A percentile compares a stretch with the other conserved stretches of the same genome.
phyloP scores from a whole-genome alignment of 2,888 invertebrate species.

The Drosophila mayaguana region DNA sequence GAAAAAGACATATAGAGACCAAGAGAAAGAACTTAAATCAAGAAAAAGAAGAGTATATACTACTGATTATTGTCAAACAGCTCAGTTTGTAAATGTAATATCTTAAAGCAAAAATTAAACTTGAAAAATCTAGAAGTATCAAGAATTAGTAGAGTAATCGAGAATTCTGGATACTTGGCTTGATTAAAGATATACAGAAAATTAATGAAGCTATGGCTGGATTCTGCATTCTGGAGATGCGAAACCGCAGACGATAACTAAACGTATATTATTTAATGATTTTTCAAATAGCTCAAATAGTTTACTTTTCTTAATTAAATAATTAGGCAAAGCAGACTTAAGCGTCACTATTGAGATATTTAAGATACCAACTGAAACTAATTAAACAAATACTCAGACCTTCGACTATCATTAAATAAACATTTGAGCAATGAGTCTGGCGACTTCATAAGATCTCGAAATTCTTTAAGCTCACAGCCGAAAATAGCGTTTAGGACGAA shows the following conservation, averaged over 20 bases:
- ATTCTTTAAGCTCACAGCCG: conserved; percentile 23
- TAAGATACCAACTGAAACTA: background rate
- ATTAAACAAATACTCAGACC: background rate
- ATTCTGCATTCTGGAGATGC: too few species aligned
- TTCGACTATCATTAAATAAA: conserved; percentile 6
- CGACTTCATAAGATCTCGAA: background rate
- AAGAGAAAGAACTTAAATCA: too few species aligned
- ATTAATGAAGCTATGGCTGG: too few species aligned
- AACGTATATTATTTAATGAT: too few species aligned
- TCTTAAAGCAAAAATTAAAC: too few species aligned
- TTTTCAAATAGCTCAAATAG: background rate
- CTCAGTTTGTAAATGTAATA: too few species aligned
- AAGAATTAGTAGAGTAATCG: background rate
- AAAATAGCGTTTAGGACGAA: conserved; percentile 30
- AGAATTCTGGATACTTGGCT: background rate
- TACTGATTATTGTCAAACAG: too few species aligned
- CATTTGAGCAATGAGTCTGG: background rate
- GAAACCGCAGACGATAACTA: too few species aligned
- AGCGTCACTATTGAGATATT: background rate
- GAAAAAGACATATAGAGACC: too few species aligned
- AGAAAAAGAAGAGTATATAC: too few species aligned
- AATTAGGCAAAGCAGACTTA: too few species aligned
- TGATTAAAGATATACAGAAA: background rate
- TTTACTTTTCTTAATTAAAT: background rate
- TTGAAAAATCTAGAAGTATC: background rate